Base-by-base conservation (phyloP, 2,113 vertebrate genomes). In the Sciurus niger region DNA sequence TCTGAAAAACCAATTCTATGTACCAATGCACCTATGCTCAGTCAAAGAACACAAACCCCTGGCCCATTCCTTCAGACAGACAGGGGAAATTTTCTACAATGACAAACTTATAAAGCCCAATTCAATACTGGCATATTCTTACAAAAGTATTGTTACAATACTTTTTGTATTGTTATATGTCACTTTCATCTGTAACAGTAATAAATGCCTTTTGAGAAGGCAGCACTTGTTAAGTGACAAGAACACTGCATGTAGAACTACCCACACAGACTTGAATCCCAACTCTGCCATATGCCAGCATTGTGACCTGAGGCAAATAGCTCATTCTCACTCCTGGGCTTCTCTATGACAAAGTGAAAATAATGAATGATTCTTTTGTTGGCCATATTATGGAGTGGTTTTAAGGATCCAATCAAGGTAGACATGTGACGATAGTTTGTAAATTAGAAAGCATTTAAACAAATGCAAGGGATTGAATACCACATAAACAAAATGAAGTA, bases 401-500 rank as follows among this genome's bases (percentile, higher is more conserved):
- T 51, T 68, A 30, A 89, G 65, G 20, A 63, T 60, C 7, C 46
- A 74, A 25, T 80, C 55, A 74, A n/a, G 17, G 28, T 37, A 55
- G 37, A 20, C 46, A 72, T 28, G 9, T 72, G 37, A 93, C 72
- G 20, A 76, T 28, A 92, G 16, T 58, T 53, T 80, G 8, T 80
- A 72, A 40, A 58, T 43, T 80, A 46, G 43, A 78, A 93, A 89
- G 22, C 37, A 89, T 60, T n/a, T 84, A 76, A 84, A 74, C n/a
- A 92, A 89, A 48, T 34, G 8, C 79, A 74, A 13, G 30, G 5
- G 6, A 48, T 34, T 74, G 13, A 65, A 70, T 76, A 68, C 1
- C 53, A 30, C 11, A 92, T n/a, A 95, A 84, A 90, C 53, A 84
- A 95, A 83, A 43, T 73, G 9, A 94, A 48, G 17, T 77, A 88